Evolutionary conservation across 1,140 invertebrate species (phyloP), one percentile per base, ranked within the genome.

Genomic region (Planococcus citri): DNA sequence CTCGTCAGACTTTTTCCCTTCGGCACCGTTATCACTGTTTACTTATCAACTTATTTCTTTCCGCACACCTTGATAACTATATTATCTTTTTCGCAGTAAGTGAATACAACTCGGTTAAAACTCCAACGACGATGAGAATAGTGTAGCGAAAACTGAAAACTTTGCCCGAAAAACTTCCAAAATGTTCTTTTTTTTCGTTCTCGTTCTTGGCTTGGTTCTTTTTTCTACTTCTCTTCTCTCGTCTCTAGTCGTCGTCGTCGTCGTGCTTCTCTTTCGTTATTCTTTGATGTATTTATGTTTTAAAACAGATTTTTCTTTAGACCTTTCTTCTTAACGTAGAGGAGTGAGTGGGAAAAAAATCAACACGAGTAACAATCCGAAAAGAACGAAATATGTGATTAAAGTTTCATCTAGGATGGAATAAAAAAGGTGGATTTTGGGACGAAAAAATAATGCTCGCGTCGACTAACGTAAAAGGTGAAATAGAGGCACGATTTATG

Each of bases 41-140:
- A 64, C 60, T 64, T 64, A 64, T 64, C 60, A 64, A 64, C 60
- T 64, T 64, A 64, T 64, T 64, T 64, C 60, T 64, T 64, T 64
- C 60, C 60, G 60, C 60, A 25, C 60, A 20, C 60, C 22, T 27
- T 24, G 60, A 64, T 51, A 51, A 51, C 41, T 51, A 20, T 51
- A 51, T 51, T 51, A 51, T 51, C 41, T 51, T 51, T 51, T 51
- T 51, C 41, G 10, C n/a, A 51, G 41, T 51, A 51, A 51, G 41
- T 51, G 41, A 51, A 51, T 51, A 51, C 41, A 51, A 51, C 41
- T 51, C 17, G 41, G 41, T 51, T 51, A 51, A 20, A 51, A 51
- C 41, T 51, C 17, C 6, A 51, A 51, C 41, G 41, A 51, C 41
- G 41, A 51, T 51, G 41, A 3, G 41, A 51, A 51, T 33, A 33